Percentiles rank a stretch among this genome's conserved stretches.
phyloP scores from a whole-genome alignment of 2,113 vertebrate genomes.

The Tychaedon coryphoeus region DNA sequence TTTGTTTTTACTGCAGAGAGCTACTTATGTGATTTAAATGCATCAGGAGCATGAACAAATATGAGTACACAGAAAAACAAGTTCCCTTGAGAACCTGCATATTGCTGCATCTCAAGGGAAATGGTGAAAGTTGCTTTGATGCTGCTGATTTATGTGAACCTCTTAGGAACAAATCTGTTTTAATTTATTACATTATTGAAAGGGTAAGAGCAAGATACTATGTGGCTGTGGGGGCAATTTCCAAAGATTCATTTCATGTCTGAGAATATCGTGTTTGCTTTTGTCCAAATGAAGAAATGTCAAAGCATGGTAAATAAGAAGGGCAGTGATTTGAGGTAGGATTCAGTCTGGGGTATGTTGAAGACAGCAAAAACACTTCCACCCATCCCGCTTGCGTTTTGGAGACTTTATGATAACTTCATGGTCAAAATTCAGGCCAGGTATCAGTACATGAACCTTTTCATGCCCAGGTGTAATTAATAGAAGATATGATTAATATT shows the following conservation, averaged over 20 bases:
- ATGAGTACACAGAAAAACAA: neutral
- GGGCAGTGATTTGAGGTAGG: neutral
- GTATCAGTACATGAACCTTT: neutral
- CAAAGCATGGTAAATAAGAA: neutral
- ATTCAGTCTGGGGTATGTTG: neutral
- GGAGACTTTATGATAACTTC: neutral
- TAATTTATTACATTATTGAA: neutral
- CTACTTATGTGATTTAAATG: slow-evolving; percentile 39
- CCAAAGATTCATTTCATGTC: neutral
- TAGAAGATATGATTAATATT: neutral
- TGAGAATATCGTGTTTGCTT: neutral
- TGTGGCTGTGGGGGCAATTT: neutral
- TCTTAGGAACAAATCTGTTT: neutral
- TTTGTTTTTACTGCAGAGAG: slow-evolving; percentile 43
- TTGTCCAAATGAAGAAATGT: neutral
- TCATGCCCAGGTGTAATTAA: neutral
- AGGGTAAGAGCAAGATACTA: neutral
- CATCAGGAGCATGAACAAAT: slow-evolving; percentile 20
- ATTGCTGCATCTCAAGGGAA: neutral
- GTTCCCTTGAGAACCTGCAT: neutral
- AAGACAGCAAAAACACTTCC: neutral
- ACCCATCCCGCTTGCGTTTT: neutral
- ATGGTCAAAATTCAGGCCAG: neutral
- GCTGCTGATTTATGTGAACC: neutral
- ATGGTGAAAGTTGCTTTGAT: neutral